Evolutionary conservation across 2,113 vertebrate species (phyloP).

Genomic region (Microcebus ravelobensis): DNA sequence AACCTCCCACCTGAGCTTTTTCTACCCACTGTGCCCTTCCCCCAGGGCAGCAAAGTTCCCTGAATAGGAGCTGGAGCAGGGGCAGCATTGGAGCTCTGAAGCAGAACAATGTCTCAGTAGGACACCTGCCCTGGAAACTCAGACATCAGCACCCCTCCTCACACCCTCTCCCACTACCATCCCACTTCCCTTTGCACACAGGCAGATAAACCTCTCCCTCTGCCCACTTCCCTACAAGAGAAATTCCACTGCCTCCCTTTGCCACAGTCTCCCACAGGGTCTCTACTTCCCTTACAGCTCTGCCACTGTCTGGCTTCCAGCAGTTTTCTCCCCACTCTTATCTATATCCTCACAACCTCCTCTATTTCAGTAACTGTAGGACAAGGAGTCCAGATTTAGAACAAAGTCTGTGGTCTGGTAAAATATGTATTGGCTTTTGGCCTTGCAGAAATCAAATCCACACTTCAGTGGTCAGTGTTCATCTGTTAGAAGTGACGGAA

Average conservation of each 20-base stretch:
- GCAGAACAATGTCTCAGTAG: background rate
- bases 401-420: background rate
- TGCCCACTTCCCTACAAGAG: background rate
- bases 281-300: background rate
- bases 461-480: background rate
- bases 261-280: background rate
- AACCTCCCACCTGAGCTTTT: background rate
- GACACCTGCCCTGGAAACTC: background rate
- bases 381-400: background rate
- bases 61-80: background rate
- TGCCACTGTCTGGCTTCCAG: background rate
- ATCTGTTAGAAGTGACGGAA: background rate
- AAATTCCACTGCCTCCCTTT: background rate
- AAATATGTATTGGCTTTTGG: background rate
- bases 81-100: background rate
- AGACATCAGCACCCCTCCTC: background rate
- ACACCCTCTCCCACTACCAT: fast-evolving
- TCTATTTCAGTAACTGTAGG: background rate
- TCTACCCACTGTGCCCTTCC: background rate
- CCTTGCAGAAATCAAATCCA: background rate
- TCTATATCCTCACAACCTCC: background rate
- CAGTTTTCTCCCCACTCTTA: background rate
- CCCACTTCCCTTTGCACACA: background rate
- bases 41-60: background rate
- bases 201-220: background rate